A percentile compares a stretch with the other conserved stretches of the same genome.
Evolutionary conservation across 2,113 vertebrate species (phyloP).

Genomic region (Triplophysa rosa): DNA sequence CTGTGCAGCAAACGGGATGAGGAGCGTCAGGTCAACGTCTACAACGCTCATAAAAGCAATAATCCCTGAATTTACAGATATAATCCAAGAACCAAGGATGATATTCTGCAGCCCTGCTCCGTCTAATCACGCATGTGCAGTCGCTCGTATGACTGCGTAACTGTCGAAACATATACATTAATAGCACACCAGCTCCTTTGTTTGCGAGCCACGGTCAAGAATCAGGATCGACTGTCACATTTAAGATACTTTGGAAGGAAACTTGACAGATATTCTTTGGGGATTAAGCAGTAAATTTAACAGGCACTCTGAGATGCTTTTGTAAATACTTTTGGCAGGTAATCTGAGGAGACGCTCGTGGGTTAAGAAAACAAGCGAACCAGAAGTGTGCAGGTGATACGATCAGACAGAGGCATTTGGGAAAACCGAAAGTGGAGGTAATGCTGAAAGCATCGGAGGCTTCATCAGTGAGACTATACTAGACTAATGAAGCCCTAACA

Average conservation of each 20-base stretch:
- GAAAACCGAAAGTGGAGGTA: not conserved
- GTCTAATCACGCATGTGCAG: slow-evolving; percentile 10
- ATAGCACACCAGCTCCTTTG: slow-evolving; percentile 38
- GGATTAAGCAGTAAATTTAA: slow-evolving; percentile 49
- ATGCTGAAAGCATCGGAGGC: slow-evolving; percentile 7
- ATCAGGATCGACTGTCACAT: slow-evolving; percentile 50
- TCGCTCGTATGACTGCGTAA: slow-evolving; percentile 26
- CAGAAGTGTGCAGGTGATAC: not conserved
- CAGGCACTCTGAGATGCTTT: slow-evolving; percentile 45
- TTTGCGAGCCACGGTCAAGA: slow-evolving; percentile 33
- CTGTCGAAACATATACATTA: slow-evolving; percentile 28
- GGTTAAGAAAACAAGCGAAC: slow-evolving; percentile 37
- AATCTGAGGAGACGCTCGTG: slow-evolving; percentile 22
- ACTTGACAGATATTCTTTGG: slow-evolving; percentile 39
- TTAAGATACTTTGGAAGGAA: slow-evolving; percentile 32
- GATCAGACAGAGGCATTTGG: slow-evolving; percentile 2
- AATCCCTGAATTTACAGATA: slow-evolving; percentile 72
- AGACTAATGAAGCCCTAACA: slow-evolving; percentile 58
- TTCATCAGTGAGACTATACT: slow-evolving; percentile 55
- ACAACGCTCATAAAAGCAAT: slow-evolving; percentile 51
- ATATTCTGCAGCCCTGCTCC: slow-evolving; percentile 54
- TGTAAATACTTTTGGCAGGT: slow-evolving; percentile 48
- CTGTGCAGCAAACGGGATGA: slow-evolving; percentile 25
- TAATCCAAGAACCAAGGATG: slow-evolving; percentile 62
- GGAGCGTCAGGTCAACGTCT: slow-evolving; percentile 1